Base-by-base conservation (phyloP, 2,113 vertebrate species). In the Blennius ocellaris region DNA sequence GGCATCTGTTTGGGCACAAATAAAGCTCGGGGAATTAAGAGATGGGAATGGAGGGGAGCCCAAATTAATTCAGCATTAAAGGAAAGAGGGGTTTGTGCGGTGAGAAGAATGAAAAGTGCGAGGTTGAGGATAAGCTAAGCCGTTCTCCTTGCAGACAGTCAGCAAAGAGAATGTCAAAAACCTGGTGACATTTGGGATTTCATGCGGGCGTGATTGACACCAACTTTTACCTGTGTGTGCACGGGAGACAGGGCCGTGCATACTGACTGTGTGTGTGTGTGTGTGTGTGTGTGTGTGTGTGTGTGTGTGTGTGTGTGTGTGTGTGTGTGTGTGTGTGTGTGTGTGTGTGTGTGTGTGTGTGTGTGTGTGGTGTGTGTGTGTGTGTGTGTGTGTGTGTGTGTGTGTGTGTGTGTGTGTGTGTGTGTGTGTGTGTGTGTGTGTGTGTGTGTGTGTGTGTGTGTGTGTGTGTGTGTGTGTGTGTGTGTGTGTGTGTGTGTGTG, bases 141-240 rank as follows among this genome's bases (percentile, higher is more conserved):
- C 74, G 73, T 57, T 52, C 47, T 58, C 9, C 9, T 80, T 63
- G 71, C 11, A 55, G 55, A 60, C 69, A 10, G 68, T 52, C 54
- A 56, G 54, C 48, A 72, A 63, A 85, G 60, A 78, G 56, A 83
- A 80, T 81, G 82, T 79, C 71, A 82, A 56, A 87, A 85, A 30
- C 58, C 57, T 61, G 40, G 80, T 86, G 84, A 83, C 83, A 80
- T 85, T 87, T 87, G 62, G 73, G 59, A 83, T 75, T 75, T 47
- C 41, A 55, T 55, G 11, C 54, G 73, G 78, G 83, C 68, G 70
- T 89, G 81, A 91, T 83, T 89, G 82, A 89, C 89, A 87, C 68
- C 69, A 74, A 54, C 70, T 80, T 78, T 65, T 76, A 76, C 55
- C 56, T 81, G 57, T 17, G 17, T 11, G 17, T 77, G 78, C 69